Evolutionary conservation across 1,140 invertebrate species (phyloP).

Genomic region (Sogatella furcifera): DNA sequence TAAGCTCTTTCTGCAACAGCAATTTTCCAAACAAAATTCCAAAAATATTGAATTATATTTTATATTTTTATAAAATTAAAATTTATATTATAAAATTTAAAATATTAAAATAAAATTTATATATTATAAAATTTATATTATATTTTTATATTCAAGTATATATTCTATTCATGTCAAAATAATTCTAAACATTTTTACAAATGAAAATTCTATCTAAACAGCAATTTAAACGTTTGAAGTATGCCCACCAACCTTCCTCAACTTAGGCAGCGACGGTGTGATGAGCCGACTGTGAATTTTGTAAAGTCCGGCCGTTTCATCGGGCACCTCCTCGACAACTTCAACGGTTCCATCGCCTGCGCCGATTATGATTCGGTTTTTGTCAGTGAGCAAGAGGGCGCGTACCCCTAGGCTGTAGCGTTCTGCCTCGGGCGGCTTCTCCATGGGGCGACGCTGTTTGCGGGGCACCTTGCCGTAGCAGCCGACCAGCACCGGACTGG

Average conservation of each 20-base stretch:
- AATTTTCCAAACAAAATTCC: too few species aligned
- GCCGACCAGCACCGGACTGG: slow-evolving; percentile 49
- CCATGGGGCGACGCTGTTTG: slow-evolving; percentile 20
- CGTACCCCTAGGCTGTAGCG: slow-evolving; percentile 44
- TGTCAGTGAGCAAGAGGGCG: slow-evolving; percentile 46
- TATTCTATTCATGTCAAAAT: too few species aligned
- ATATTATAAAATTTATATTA: too few species aligned
- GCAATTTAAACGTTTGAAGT: neutral
- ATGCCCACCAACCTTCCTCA: slow-evolving; percentile 6
- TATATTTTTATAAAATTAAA: too few species aligned
- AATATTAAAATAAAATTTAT: too few species aligned
- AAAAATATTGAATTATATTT: too few species aligned
- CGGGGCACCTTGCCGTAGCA: slow-evolving; percentile 49
- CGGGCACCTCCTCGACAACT: slow-evolving; percentile 42
- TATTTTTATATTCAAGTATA: too few species aligned
- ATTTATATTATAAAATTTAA: too few species aligned
- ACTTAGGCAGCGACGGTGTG: slow-evolving; percentile 29
- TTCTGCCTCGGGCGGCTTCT: slow-evolving; percentile 27
- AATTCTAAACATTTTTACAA: too few species aligned
- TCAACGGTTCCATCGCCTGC: slow-evolving; percentile 73
- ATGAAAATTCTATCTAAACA: too few species aligned
- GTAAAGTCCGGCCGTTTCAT: slow-evolving; percentile 5
- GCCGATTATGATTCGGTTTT: slow-evolving; percentile 51
- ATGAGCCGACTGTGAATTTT: slow-evolving; percentile 21
- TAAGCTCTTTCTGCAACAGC: too few species aligned